Evolutionary conservation across 2,113 vertebrate genomes (phyloP).

Genomic region (Heteronetta atricapilla): DNA sequence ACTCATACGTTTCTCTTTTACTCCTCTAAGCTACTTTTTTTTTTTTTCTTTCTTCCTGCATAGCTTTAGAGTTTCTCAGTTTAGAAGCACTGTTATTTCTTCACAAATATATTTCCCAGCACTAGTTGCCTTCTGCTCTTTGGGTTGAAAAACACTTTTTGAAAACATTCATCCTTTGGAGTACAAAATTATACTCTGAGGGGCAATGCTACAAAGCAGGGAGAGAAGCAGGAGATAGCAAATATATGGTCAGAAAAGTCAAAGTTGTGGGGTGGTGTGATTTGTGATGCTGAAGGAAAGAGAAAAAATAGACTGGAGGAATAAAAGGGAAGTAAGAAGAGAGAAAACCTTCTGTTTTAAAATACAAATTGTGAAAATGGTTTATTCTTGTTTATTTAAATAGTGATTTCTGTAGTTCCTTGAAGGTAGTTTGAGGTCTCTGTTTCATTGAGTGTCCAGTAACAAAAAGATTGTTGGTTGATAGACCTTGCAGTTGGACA

Average conservation of each 20-base stretch:
- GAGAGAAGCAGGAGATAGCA: neutral
- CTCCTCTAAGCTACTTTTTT: neutral
- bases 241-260: slow-evolving; percentile 31
- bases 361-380: neutral
- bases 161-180: slow-evolving; percentile 28
- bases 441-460: neutral
- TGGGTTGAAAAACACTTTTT: neutral
- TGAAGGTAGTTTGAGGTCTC: neutral
- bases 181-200: slow-evolving; percentile 8
- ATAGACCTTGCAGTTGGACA: neutral
- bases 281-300: neutral
- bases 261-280: neutral
- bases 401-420: neutral
- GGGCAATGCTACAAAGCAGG: neutral
- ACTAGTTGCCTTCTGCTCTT: neutral
- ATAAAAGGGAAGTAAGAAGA: neutral
- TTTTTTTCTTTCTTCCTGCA: neutral
- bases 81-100: slow-evolving; percentile 13
- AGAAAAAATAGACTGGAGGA: neutral
- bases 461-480: neutral
- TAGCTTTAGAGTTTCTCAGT: neutral
- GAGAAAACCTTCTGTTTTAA: neutral
- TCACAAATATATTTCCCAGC: neutral
- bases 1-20: neutral
- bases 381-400: neutral